Evolutionary conservation across 2,888 invertebrate species (phyloP).

Genomic region (Epsilonema sp.): DNA sequence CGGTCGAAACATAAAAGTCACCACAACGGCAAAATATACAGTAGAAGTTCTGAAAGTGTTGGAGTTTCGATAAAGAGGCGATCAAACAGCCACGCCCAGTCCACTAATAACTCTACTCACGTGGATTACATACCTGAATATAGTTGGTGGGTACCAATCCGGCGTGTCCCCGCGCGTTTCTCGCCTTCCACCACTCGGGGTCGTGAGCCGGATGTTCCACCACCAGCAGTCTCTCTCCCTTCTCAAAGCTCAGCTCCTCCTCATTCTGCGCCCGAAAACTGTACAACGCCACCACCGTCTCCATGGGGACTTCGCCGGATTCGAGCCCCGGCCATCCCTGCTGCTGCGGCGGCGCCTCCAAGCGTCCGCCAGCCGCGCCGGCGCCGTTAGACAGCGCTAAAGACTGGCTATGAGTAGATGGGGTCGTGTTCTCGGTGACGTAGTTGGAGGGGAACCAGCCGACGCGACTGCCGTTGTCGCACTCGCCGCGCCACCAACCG

Average conservation of each 20-base stretch:
- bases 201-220: slow-evolving; percentile 85
- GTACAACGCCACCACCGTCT: slow-evolving; percentile 15
- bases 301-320: too few species aligned
- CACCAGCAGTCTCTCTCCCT: slow-evolving; percentile 65
- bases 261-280: slow-evolving; percentile 48
- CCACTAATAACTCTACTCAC: too few species aligned
- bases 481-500: slow-evolving; percentile 86
- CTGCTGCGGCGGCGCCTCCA: neutral
- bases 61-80: too few species aligned
- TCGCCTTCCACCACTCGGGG: slow-evolving; percentile 95
- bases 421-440: slow-evolving; percentile 38
- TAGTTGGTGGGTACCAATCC: slow-evolving; percentile 68
- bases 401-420: too few species aligned
- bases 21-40: too few species aligned
- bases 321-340: slow-evolving; percentile 1
- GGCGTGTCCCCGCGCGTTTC: slow-evolving; percentile 71
- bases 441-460: slow-evolving; percentile 99
- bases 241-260: slow-evolving; percentile 19
- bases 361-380: too few species aligned
- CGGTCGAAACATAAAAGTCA: too few species aligned
- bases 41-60: too few species aligned
- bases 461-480: slow-evolving; percentile 39
- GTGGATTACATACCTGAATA: slow-evolving; percentile 28
- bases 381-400: too few species aligned
- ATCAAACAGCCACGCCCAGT: too few species aligned